phyloP scores from a whole-genome alignment of 2,888 invertebrate species.

The Actias luna region DNA sequence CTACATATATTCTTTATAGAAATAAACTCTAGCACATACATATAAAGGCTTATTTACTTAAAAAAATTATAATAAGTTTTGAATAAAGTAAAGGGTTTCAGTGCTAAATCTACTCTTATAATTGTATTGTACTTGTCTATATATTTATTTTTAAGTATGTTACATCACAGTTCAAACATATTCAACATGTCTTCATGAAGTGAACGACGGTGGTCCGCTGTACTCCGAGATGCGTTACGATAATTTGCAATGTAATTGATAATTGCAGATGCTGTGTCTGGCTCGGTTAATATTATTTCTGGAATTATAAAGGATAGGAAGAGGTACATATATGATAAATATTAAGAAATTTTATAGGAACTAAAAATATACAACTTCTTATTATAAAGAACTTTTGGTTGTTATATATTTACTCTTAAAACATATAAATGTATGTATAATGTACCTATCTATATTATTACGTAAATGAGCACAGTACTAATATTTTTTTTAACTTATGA shows the following conservation, averaged over 20 bases:
- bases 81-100: neutral
- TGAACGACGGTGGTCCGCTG: neutral
- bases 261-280: slow-evolving; percentile 31
- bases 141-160: neutral
- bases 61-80: too few relatives aligned
- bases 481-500: neutral
- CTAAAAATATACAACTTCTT: neutral
- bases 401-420: neutral
- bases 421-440: neutral
- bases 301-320: slow-evolving; percentile 21
- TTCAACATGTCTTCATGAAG: slow-evolving; percentile 1
- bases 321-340: neutral
- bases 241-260: slow-evolving; percentile 20
- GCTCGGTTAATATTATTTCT: slow-evolving; percentile 36
- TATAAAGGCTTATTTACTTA: too few relatives aligned
- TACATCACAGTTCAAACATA: neutral
- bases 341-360: neutral
- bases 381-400: neutral
- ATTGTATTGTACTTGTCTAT: neutral
- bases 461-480: too few relatives aligned
- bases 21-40: too few relatives aligned
- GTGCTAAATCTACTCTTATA: neutral
- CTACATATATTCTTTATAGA: too few relatives aligned
- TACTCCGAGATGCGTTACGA: slow-evolving; percentile 7
- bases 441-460: neutral